Percentiles rank a stretch among this genome's conserved stretches.
phyloP scores from a whole-genome alignment of 2,888 invertebrate species.

The Lutraria lutraria region DNA sequence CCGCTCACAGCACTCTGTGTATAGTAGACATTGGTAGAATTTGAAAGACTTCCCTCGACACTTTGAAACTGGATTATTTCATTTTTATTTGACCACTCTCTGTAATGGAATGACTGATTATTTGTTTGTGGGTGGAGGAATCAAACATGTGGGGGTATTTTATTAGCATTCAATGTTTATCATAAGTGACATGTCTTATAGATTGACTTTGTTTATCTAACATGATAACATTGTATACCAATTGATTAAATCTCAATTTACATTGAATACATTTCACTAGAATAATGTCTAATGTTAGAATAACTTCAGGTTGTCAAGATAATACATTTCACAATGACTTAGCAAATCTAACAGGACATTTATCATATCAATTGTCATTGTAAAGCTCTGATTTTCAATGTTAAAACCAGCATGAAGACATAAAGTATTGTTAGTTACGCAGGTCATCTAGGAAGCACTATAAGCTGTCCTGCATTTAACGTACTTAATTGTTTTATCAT shows the following conservation, averaged over 20 bases:
- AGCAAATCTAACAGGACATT: neutral
- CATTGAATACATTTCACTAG: constrained; percentile 2
- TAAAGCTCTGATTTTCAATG: no score
- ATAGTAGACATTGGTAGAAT: no score
- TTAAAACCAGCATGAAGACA: no score
- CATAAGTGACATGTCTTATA: neutral
- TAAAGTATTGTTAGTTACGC: no score
- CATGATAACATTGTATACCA: constrained; percentile 14
- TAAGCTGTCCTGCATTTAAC: no score
- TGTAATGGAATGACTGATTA: neutral
- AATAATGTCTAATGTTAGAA: constrained; percentile 12
- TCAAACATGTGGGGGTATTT: neutral
- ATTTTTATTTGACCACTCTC: neutral
- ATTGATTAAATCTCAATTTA: constrained; percentile 28
- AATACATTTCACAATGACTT: neutral
- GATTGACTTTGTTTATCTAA: constrained; percentile 14
- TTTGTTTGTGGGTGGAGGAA: neutral
- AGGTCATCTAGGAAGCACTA: no score
- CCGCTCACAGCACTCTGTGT: no score
- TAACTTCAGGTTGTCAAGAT: neutral
- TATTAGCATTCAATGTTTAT: neutral
- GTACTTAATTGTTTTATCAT: no score
- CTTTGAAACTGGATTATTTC: no score
- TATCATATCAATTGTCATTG: no score
- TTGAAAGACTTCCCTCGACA: no score